Percentiles rank a stretch among this genome's conserved stretches.
These are phyloP conservation scores for Nasonia oneida DNA, from an alignment of 2,888 invertebrate genomes.

Conservation along the genomic window DNA sequence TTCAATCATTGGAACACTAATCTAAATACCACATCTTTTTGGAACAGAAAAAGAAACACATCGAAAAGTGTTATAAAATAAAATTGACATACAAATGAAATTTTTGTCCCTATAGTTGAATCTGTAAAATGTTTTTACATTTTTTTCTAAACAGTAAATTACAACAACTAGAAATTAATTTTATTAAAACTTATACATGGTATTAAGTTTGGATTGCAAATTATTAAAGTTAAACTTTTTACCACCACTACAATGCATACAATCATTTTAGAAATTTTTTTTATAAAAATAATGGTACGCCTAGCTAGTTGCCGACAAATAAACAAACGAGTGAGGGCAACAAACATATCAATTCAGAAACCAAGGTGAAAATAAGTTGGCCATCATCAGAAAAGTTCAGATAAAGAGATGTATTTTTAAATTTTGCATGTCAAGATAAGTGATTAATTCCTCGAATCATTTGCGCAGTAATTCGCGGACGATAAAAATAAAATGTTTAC, in stretches of 20 bases:
- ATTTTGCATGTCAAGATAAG: not conserved
- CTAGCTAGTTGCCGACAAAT: not conserved
- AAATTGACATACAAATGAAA: not conserved
- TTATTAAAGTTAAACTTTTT: too few species aligned
- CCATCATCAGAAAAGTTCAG: not conserved
- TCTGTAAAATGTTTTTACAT: not conserved
- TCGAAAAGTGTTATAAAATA: not conserved
- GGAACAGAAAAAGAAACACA: not conserved
- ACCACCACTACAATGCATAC: too few species aligned
- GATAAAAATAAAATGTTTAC: not conserved
- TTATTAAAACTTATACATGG: too few species aligned
- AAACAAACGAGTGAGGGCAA: not conserved
- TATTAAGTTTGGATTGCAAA: too few species aligned
- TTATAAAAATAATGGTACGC: not conserved
- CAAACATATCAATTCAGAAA: not conserved
- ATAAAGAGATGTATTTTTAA: not conserved
- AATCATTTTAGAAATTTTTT: too few species aligned
- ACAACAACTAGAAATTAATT: too few species aligned
- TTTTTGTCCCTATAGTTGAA: not conserved
- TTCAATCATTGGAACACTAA: slow-evolving; percentile 35
- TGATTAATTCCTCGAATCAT: not conserved
- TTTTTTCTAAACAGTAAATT: not conserved
- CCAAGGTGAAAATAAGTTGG: not conserved
- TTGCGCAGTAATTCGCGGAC: not conserved
- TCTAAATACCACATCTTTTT: slow-evolving; percentile 42